phyloP scores from a whole-genome alignment of 2,113 vertebrate species.

The Lampris incognitus region DNA sequence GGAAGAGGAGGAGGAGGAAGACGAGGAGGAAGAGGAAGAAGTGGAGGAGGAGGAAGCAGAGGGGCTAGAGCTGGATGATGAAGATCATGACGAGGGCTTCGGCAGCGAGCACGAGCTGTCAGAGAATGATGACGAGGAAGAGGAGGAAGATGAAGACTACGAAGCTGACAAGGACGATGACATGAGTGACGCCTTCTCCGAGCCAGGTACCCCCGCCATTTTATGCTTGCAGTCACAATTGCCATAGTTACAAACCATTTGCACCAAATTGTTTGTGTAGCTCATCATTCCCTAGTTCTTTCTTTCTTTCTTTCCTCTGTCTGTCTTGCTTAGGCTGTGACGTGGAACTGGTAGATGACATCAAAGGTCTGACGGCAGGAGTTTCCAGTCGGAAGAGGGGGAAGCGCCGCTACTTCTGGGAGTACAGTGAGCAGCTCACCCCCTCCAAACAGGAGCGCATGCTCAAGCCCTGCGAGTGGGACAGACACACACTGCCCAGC shows the following conservation, averaged over 20 bases:
- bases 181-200: constrained; percentile 97
- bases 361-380: constrained; percentile 92
- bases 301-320: background rate
- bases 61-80: constrained; percentile 90
- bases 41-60: constrained; percentile 89
- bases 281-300: background rate
- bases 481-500: constrained; percentile 94
- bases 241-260: background rate
- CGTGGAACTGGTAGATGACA: constrained; percentile 92
- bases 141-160: constrained; percentile 88
- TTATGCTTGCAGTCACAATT: background rate
- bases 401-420: constrained; percentile 98
- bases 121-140: constrained; percentile 88
- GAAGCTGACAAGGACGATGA: constrained; percentile 96
- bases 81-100: constrained; percentile 98
- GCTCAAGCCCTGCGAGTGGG: constrained; percentile 96
- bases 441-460: constrained; percentile 94
- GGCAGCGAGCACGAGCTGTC: constrained; percentile 97
- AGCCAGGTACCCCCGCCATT: constrained; percentile 88
- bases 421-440: constrained; percentile 96
- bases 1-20: constrained; percentile 85
- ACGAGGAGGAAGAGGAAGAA: constrained; percentile 85
- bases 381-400: constrained; percentile 92
- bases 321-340: constrained; percentile 87
- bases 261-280: background rate